phyloP scores from a whole-genome alignment of 2,113 vertebrate species.

The Nothoprocta pentlandii region DNA sequence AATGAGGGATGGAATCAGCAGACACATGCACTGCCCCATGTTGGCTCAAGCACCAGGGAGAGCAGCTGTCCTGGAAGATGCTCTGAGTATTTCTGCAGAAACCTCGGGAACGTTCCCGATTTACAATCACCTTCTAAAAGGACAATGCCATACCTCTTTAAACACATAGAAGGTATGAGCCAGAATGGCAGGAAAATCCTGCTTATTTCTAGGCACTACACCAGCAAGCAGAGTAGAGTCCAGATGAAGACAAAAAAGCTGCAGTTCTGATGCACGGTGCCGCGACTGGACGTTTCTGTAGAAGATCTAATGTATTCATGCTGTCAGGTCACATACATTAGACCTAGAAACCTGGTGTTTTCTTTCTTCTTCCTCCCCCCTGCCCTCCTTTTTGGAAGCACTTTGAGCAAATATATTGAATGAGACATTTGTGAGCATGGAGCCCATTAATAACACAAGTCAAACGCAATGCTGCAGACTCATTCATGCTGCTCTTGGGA shows the following conservation, averaged over 20 bases:
- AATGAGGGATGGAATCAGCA: background rate
- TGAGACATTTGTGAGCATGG: conserved; percentile 65
- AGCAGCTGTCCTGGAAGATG: background rate
- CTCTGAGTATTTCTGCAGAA: background rate
- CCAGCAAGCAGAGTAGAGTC: conserved; percentile 35
- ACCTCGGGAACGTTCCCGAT: background rate
- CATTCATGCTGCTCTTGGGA: conserved; percentile 41
- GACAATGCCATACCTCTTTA: conserved; percentile 28
- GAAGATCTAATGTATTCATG: conserved; percentile 51
- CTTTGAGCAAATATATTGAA: conserved; percentile 52
- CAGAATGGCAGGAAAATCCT: conserved; percentile 37
- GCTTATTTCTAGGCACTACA: background rate
- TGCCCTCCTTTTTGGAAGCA: conserved; percentile 2
- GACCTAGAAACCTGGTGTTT: conserved; percentile 38
- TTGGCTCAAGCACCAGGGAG: background rate
- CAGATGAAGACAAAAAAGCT: conserved; percentile 49
- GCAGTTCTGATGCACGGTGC: background rate
- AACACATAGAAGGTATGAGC: conserved; percentile 1
- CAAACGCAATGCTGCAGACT: background rate
- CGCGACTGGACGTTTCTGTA: conserved; percentile 30
- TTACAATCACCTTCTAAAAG: background rate
- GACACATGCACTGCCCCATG: too few species aligned
- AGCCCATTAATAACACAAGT: conserved; percentile 63
- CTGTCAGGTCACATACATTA: conserved; percentile 59
- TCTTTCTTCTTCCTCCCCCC: conserved; percentile 15